Conservation (phyloP, 1,140 invertebrate genomes). For the Bombus superbus region DNA sequence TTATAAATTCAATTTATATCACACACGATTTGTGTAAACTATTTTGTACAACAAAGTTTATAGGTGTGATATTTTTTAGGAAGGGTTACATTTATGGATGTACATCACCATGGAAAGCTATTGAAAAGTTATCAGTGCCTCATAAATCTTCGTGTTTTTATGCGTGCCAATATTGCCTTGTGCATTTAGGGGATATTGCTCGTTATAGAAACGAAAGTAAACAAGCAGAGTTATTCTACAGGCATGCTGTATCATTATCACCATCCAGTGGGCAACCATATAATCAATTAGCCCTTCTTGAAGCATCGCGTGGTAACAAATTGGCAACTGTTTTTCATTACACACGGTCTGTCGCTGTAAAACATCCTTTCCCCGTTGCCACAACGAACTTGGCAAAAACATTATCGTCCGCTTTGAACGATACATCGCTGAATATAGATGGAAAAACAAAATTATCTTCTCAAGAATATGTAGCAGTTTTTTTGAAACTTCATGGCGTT, state of each 20-base stretch:
- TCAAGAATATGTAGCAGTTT: conserved; percentile 88
- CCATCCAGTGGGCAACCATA: conserved; percentile 94
- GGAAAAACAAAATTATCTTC: conserved; percentile 85
- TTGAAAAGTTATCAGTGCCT: conserved; percentile 82
- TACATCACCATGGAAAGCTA: conserved; percentile 78
- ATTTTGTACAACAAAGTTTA: neutral
- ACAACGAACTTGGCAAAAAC: conserved; percentile 89
- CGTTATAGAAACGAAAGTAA: conserved; percentile 91
- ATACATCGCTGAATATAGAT: conserved; percentile 81
- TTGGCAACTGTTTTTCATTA: conserved; percentile 93
- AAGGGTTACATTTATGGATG: conserved; percentile 82
- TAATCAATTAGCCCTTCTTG: conserved; percentile 92
- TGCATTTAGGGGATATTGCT: conserved; percentile 93
- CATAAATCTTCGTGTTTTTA: conserved; percentile 90
- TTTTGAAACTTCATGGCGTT: conserved; percentile 87
- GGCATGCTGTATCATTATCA: conserved; percentile 91
- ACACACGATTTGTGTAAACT: no score
- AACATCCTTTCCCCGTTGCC: conserved; percentile 92
- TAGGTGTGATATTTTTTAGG: conserved; percentile 54
- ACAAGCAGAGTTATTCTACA: conserved; percentile 88
- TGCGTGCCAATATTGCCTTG: conserved; percentile 93
- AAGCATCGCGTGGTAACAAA: conserved; percentile 91
- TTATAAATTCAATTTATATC: neutral
- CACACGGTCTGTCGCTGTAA: conserved; percentile 90
- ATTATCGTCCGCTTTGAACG: conserved; percentile 84